Evolutionary conservation across 2,113 vertebrate species (phyloP), one percentile per base, ranked within the genome.

Genomic region (Copsychus sechellarum): DNA sequence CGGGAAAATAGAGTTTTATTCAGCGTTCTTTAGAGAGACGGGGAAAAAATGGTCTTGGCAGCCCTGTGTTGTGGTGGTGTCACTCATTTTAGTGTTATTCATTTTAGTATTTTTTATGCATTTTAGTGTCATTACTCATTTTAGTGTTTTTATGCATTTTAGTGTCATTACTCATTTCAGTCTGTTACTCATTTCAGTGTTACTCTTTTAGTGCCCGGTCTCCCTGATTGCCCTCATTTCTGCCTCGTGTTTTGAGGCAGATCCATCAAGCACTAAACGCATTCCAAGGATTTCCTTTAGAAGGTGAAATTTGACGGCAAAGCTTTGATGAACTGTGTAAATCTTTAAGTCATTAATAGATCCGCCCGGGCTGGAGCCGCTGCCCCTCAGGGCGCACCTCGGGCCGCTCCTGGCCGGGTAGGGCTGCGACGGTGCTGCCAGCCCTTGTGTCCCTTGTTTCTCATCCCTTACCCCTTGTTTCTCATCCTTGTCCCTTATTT

Each of bases 201-300:
- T 3, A 24, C 2, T 29, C 8, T n/a, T 62, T 33, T 25, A 42
- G 21, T 3, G 40, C 9, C 60, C 2, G 23, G 4, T 18, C 8
- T 19, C 17, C 50, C 26, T 1, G 21, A 7, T 2, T 12, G 29
- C 26, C 2, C 33, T 36, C 15, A n/a, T 24, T 43, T 31, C 23
- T 1, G 6, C 9, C 33, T 51, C 6, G 3, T 23, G 34, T 64
- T 76, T 56, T 23, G n/a, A 48, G 21, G 21, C 0, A 7, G 14
- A 19, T 11, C 22, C n/a, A 4, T 6, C 6, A 11, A 5, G 2
- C 5, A 1, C 7, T 3, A 38, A n/a, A 23, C 3, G 0, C 72
- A 5, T 18, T 20, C 34, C 54, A 34, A 36, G 8, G 45, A 14
- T 34, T 22, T 86, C 9, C 0, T 40, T 31, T 8, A 1, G n/a